Evolutionary conservation across 2,888 invertebrate species (phyloP).

Genomic region (Liopterus haemorrhoidalis): DNA sequence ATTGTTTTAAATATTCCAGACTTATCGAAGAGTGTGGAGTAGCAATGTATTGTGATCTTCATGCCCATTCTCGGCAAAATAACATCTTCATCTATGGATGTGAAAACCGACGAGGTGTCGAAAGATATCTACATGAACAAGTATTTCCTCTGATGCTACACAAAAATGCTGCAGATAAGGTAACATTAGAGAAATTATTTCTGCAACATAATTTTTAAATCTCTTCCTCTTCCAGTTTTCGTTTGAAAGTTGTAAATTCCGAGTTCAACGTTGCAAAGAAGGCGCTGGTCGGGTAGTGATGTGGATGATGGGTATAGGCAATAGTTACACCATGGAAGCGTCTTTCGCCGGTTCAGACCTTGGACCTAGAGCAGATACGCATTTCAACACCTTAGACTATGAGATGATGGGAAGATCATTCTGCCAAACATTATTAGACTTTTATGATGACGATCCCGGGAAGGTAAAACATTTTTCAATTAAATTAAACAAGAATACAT

Average conservation of each 20-base stretch:
- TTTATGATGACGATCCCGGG: slow-evolving; percentile 78
- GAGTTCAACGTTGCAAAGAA: slow-evolving; percentile 88
- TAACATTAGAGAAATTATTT: slow-evolving; percentile 38
- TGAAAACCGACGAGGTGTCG: slow-evolving; percentile 73
- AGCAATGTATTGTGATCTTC: slow-evolving; percentile 86
- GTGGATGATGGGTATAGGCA: slow-evolving; percentile 91
- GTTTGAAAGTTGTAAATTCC: slow-evolving; percentile 90
- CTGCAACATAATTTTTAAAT: too few species aligned
- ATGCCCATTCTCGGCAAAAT: slow-evolving; percentile 90
- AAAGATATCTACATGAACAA: slow-evolving; percentile 79
- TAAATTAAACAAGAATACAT: background rate
- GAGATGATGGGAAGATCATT: slow-evolving; percentile 82
- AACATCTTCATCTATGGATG: slow-evolving; percentile 97
- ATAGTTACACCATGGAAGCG: slow-evolving; percentile 93
- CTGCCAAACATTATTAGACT: slow-evolving; percentile 88
- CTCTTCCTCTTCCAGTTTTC: slow-evolving; percentile 77
- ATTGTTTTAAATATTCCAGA: slow-evolving; percentile 45
- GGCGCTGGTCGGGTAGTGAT: slow-evolving; percentile 91
- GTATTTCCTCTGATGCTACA: slow-evolving; percentile 92
- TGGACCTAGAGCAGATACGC: slow-evolving; percentile 74
- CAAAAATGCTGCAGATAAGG: slow-evolving; percentile 86
- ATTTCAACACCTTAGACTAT: slow-evolving; percentile 74
- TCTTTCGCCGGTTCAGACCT: slow-evolving; percentile 87
- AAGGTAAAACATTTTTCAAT: slow-evolving; percentile 52
- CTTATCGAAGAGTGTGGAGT: slow-evolving; percentile 86